Evolutionary conservation across 2,797 vertebrate genomes (phyloP).

Genomic region (Syngnathus rostellatus): DNA sequence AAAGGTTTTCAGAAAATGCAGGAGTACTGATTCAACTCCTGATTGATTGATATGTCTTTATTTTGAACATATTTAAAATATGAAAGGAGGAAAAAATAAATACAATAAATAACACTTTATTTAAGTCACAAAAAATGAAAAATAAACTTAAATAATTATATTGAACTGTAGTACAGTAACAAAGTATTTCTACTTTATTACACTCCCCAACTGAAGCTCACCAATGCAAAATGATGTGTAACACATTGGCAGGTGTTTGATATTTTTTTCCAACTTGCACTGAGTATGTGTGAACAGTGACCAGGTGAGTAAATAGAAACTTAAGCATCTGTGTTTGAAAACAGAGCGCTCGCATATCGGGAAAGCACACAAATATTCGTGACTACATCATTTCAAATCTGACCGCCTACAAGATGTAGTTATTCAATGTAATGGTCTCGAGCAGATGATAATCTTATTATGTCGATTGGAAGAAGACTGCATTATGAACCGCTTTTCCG

Average conservation of each 20-base stretch:
- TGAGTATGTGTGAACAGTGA: constrained; percentile 16
- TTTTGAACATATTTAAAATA: no score
- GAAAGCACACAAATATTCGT: constrained; percentile 7
- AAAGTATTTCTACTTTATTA: background rate
- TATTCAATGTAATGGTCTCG: background rate
- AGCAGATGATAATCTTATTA: background rate
- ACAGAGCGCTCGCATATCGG: constrained; percentile 21
- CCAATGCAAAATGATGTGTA: constrained; percentile 1
- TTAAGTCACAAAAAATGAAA: no score
- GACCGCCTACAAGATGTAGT: constrained; percentile 1
- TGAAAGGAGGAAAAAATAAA: no score
- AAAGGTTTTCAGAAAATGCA: no score
- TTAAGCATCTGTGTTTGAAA: constrained; percentile 34
- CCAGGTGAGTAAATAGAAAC: constrained; percentile 51
- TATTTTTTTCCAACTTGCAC: constrained; percentile 17
- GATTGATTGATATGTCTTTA: no score
- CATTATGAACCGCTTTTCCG: background rate
- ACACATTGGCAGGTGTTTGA: constrained; percentile 12
- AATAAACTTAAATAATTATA: no score
- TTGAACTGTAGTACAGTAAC: background rate
- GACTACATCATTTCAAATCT: constrained; percentile 1
- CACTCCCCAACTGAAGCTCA: background rate
- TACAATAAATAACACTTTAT: no score
- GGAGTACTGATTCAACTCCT: no score
- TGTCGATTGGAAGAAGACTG: background rate